Percentiles rank a stretch among this genome's conserved stretches.
phyloP scores from a whole-genome alignment of 2,113 vertebrate genomes.

The Panurus biarmicus region DNA sequence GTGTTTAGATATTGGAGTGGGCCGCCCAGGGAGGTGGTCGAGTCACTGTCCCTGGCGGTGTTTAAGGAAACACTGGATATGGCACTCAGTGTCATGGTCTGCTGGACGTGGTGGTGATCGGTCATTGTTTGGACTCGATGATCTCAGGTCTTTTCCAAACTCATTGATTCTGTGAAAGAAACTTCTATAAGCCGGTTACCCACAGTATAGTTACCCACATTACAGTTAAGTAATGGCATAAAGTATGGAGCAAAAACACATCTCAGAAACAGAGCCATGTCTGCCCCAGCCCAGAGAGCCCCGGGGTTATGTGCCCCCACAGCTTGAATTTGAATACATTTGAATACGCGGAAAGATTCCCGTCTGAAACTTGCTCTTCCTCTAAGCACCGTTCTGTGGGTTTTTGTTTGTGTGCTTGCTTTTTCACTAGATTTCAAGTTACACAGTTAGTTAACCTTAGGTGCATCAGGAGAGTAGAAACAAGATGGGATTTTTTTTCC shows the following conservation, averaged over 20 bases:
- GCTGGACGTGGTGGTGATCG: not conserved
- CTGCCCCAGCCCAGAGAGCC: too few relatives aligned
- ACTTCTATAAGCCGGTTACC: not conserved
- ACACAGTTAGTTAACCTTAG: not conserved
- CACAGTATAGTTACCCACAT: not conserved
- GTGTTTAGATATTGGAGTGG: not conserved
- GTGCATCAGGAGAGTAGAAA: not conserved
- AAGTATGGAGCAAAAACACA: not conserved
- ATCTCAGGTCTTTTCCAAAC: not conserved
- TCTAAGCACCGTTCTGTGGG: not conserved
- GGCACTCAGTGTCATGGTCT: not conserved
- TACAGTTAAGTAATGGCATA: rapidly evolving
- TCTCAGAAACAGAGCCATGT: not conserved
- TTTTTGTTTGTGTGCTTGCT: not conserved
- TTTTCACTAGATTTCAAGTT: not conserved
- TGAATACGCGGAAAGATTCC: rapidly evolving
- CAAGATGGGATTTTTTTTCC: not conserved
- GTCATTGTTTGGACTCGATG: too few relatives aligned
- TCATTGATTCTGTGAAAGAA: not conserved
- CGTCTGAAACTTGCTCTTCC: not conserved
- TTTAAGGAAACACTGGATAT: not conserved
- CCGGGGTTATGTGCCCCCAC: rapidly evolving
- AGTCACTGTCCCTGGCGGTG: not conserved
- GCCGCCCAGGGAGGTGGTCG: not conserved
- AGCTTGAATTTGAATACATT: not conserved